phyloP scores from a whole-genome alignment of 2,113 vertebrate genomes.

The Puffinus mauretanicus region DNA sequence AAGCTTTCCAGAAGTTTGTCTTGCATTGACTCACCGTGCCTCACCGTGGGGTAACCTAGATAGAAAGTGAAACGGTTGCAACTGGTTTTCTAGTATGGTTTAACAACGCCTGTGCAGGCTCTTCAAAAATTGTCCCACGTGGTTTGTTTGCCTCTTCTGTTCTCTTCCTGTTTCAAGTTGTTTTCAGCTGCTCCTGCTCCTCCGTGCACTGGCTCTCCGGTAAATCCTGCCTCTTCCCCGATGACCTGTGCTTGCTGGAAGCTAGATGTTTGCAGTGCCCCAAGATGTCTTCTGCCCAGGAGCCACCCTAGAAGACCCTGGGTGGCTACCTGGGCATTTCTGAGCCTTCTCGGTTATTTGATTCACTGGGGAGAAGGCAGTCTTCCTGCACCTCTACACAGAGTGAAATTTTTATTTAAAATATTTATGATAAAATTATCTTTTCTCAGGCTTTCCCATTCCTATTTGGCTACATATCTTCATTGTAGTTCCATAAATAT shows the following conservation, averaged over 20 bases:
- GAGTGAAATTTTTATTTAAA: background rate
- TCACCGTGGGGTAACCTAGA: background rate
- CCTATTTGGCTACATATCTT: background rate
- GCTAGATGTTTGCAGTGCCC: background rate
- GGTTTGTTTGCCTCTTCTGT: background rate
- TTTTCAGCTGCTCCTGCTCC: background rate
- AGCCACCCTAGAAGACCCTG: background rate
- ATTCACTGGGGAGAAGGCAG: background rate
- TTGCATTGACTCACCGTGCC: background rate
- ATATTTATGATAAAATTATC: background rate
- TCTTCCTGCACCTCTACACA: background rate
- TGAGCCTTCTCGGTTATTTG: background rate
- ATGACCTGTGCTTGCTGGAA: too few species aligned
- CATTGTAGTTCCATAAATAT: background rate
- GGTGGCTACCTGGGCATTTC: background rate
- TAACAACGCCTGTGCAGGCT: background rate
- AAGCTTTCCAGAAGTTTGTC: background rate
- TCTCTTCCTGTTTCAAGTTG: background rate
- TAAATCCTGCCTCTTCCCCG: background rate
- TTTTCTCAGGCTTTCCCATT: background rate
- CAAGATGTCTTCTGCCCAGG: background rate
- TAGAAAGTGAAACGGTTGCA: background rate
- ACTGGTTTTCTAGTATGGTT: background rate
- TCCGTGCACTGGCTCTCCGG: background rate
- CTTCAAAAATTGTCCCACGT: accelerated